Evolutionary conservation across 2,888 invertebrate genomes (phyloP), one percentile per base, ranked within the genome.

Genomic region (Listrodromus nycthemerus): DNA sequence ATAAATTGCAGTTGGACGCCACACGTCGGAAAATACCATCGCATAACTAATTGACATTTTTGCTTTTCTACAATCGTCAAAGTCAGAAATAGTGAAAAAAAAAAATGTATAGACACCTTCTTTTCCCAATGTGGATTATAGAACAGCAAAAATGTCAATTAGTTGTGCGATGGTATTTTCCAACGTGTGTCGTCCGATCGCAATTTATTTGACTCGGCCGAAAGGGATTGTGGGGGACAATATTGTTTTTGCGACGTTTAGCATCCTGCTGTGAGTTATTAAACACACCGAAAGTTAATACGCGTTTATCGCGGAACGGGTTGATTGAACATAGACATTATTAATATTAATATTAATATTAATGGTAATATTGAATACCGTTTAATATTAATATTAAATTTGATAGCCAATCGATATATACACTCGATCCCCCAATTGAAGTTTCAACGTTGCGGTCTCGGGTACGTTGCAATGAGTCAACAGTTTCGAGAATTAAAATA

Each of bases 341-440:
- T 55, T 55, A 13, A 24, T 24, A 24, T 55, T 55, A 21, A 55
- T 55, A 21, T 24, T 21, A 55, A 55, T 55, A 10, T 8, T 19
- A n/a, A 69, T n/a, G 30, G 27, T 30, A 27, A 27, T 69, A 50
- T 10, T n/a, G n/a, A 69, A 69, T 69, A 50, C 33, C 30, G 30
- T 55, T 55, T 55, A 21, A 55, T 55, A 21, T 24, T 21, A 55
- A 55, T 55, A 10, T 8, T 19, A n/a, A 69, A 30, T 69, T 50
- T 30, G 50, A 50, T 5, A 50, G 50, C 33, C 50, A 10, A 24
- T 13, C 55, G 55, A 19, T 19, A 16, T 21, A 19, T 19, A 21
- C 8, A 63, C 10, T 10, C 37, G 3, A 7, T 16, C 27, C n/a
- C 48, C 8, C 13, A n/a, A 45, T 67, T 48, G 48, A 67, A 24